These are phyloP conservation scores for Eristalis arbustorum DNA, from an alignment of 2,888 invertebrate species.

Conservation along the genomic window DNA sequence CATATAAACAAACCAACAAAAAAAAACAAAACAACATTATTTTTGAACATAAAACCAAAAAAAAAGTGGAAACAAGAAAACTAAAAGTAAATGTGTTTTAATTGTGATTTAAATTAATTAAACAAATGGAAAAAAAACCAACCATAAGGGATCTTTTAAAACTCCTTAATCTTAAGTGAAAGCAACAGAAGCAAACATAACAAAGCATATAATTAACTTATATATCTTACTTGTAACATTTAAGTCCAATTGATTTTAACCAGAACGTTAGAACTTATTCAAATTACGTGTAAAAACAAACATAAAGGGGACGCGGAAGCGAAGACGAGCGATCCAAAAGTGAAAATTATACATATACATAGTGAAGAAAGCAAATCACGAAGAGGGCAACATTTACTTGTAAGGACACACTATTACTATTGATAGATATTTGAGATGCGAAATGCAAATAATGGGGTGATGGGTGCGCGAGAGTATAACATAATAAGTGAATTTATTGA, in stretches of 20 bases:
- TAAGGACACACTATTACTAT: slow-evolving; percentile 53
- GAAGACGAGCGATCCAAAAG: slow-evolving; percentile 3
- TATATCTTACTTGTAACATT: slow-evolving; percentile 62
- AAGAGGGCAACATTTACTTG: slow-evolving; percentile 28
- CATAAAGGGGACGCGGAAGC: background rate
- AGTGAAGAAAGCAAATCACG: slow-evolving; percentile 25
- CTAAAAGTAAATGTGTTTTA: slow-evolving; percentile 70
- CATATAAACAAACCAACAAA: slow-evolving; percentile 35
- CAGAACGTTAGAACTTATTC: slow-evolving; percentile 62
- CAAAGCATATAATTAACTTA: slow-evolving; percentile 58
- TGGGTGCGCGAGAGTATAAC: slow-evolving; percentile 41
- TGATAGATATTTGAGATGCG: slow-evolving; percentile 45
- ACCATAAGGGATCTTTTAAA: slow-evolving; percentile 49
- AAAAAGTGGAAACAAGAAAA: slow-evolving; percentile 58
- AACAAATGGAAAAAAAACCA: slow-evolving; percentile 35
- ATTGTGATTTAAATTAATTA: slow-evolving; percentile 71
- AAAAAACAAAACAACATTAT: slow-evolving; percentile 47
- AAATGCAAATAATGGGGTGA: slow-evolving; percentile 34
- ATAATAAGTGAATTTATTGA: slow-evolving; percentile 69
- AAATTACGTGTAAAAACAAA: slow-evolving; percentile 62
- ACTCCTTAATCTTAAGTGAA: slow-evolving; percentile 54
- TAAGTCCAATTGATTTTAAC: slow-evolving; percentile 69
- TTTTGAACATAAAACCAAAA: slow-evolving; percentile 21
- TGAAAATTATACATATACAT: slow-evolving; percentile 66
- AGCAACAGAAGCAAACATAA: slow-evolving; percentile 4